Base-by-base conservation (phyloP, 2,797 vertebrate species). In the Chromobotia macracanthus region DNA sequence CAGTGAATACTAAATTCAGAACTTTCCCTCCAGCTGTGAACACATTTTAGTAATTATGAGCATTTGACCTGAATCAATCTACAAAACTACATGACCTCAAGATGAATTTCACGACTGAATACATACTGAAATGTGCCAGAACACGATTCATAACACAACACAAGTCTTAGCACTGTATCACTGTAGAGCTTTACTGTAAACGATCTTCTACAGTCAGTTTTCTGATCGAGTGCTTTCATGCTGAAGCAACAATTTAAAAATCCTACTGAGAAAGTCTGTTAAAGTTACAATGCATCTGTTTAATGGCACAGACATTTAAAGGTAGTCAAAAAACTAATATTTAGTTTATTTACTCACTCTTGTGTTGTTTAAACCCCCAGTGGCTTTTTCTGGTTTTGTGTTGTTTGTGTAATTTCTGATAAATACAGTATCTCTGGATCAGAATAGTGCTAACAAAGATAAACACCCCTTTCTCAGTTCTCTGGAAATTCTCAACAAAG, bases 1-100 rank as follows among this genome's bases (percentile, higher is more conserved):
- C 16, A 35, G 12, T 2, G 71, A 82, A 73, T 79, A 58, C 58
- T 76, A 71, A 75, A 75, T 63, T 58, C 28, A 21, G 65, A 13
- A 64, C 28, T n/a, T 74, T 18, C 16, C 61, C 12, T 75, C 25
- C 12, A 64, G n/a, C 25, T 15, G 13, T 23, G 44, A 79, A 53
- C 73, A 78, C 35, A 28, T 73, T 80, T 70, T 44, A 61, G 19
- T 69, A 50, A 53, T 58, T 51, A 53, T 44, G 31, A 50, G 58
- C 10, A 46, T 63, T 56, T 46, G 46, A 61, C 60, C 35, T 18
- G 50, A 61, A 71, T 61, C 31, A 38, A 21, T 35, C 41, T 60
- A 63, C 41, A 63, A 56, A 64, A 41, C 21, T 60, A 31, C 58
- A 28, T 16, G 18, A 28, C n/a, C n/a, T n/a, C n/a, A n/a, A n/a